Percentiles rank a stretch among this genome's conserved stretches.
phyloP scores from a whole-genome alignment of 2,888 invertebrate species.

The Eupsilia transversa region DNA sequence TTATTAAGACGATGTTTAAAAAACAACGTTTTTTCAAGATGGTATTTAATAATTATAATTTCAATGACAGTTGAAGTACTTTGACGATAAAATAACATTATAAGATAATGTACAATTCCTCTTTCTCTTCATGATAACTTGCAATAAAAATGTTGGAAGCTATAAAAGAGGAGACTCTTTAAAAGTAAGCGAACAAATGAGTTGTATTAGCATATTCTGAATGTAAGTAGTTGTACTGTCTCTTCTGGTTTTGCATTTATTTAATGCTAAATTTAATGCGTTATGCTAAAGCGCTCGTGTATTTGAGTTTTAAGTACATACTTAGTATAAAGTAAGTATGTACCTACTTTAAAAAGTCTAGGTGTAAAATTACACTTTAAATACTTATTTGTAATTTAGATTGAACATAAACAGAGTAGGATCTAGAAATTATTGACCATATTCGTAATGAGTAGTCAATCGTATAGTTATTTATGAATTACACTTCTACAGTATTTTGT shows the following conservation, averaged over 20 bases:
- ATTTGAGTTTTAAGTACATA: constrained; percentile 10
- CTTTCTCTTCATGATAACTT: not conserved
- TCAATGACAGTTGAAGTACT: not conserved
- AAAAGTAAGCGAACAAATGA: constrained; percentile 29
- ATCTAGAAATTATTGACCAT: not conserved
- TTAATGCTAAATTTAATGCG: constrained; percentile 17
- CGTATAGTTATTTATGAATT: not conserved
- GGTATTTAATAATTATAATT: not conserved
- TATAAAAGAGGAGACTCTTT: not conserved
- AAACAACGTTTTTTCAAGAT: not conserved
- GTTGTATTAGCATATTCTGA: constrained; percentile 49
- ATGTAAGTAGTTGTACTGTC: constrained; percentile 18
- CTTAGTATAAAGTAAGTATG: no score
- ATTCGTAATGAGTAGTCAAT: no score
- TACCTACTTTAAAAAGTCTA: no score
- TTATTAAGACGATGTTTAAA: not conserved
- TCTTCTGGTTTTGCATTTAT: constrained; percentile 29
- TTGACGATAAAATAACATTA: not conserved
- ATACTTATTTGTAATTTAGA: no score
- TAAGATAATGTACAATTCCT: not conserved
- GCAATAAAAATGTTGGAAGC: constrained; percentile 16
- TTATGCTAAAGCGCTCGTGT: constrained; percentile 33
- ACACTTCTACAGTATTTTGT: not conserved
- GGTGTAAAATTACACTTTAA: no score
- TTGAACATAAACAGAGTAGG: not conserved